Percentiles rank a stretch among this genome's conserved stretches.
Conservation (phyloP, 2,888 invertebrate species). For the Mactromeris polynyma region DNA sequence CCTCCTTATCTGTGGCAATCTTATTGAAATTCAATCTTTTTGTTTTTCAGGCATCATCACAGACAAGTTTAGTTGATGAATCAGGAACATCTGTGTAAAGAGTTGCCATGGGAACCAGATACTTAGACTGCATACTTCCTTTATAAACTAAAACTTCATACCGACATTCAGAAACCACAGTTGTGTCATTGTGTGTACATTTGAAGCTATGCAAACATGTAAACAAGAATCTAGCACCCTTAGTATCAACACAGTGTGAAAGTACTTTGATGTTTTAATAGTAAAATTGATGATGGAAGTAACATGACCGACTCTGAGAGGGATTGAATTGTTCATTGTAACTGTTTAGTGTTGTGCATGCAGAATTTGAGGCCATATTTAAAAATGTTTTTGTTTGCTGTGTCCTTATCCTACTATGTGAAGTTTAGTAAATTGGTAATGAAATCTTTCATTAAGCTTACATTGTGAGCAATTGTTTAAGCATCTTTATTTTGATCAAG, state of each 20-base stretch:
- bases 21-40: neutral
- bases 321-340: neutral
- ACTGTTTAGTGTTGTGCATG: neutral
- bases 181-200: neutral
- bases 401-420: too few species aligned
- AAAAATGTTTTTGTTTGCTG: too few species aligned
- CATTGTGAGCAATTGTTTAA: too few species aligned
- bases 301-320: neutral
- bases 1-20: neutral
- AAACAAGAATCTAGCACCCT: conserved; percentile 14
- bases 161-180: neutral
- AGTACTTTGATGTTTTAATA: neutral
- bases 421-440: too few species aligned
- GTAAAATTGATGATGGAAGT: neutral
- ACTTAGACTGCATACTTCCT: neutral
- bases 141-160: neutral
- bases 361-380: too few species aligned
- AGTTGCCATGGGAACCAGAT: conserved; percentile 26
- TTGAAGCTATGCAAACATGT: conserved; percentile 15
- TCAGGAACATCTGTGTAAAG: conserved; percentile 68
- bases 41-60: conserved; percentile 70
- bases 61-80: conserved; percentile 71
- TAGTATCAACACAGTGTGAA: neutral
- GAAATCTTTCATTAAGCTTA: too few species aligned
- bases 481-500: too few species aligned